Conservation (phyloP, 2,113 vertebrate genomes). For the Merops nubicus region DNA sequence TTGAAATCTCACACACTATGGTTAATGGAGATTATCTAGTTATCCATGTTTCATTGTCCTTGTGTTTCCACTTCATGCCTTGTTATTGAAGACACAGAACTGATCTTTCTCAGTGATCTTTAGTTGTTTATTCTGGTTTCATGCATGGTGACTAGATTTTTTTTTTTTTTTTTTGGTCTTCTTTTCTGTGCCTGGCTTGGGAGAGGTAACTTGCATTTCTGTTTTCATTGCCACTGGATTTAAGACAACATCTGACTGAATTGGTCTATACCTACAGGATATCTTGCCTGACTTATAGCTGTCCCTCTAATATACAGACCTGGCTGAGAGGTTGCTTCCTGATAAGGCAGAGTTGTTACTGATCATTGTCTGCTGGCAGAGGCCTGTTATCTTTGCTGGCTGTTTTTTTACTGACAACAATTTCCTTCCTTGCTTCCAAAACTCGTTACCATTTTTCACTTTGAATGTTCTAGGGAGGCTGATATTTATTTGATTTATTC, state of each 20-base stretch:
- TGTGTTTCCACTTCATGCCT: background rate
- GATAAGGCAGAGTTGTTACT: background rate
- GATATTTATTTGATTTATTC: slow-evolving; percentile 21
- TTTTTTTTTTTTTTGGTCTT: background rate
- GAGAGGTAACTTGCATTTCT: background rate
- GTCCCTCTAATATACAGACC: background rate
- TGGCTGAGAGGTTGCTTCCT: background rate
- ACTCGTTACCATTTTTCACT: slow-evolving; percentile 27
- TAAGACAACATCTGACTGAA: background rate
- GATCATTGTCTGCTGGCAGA: background rate
- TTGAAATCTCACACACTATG: background rate
- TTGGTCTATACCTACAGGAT: background rate
- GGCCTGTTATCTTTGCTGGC: background rate
- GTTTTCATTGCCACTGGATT: background rate
- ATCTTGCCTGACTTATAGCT: background rate
- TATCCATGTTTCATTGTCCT: background rate
- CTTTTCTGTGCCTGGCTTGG: background rate
- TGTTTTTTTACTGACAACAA: slow-evolving; percentile 27
- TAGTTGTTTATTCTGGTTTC: background rate
- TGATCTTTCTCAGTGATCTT: background rate
- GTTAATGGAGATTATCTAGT: background rate
- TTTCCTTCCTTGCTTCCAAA: background rate
- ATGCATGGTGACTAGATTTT: background rate
- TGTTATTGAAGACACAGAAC: background rate
- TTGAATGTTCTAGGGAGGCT: background rate